These are phyloP conservation scores for Acridotheres tristis DNA, from an alignment of 2,797 vertebrate genomes.

Conservation along the genomic window DNA sequence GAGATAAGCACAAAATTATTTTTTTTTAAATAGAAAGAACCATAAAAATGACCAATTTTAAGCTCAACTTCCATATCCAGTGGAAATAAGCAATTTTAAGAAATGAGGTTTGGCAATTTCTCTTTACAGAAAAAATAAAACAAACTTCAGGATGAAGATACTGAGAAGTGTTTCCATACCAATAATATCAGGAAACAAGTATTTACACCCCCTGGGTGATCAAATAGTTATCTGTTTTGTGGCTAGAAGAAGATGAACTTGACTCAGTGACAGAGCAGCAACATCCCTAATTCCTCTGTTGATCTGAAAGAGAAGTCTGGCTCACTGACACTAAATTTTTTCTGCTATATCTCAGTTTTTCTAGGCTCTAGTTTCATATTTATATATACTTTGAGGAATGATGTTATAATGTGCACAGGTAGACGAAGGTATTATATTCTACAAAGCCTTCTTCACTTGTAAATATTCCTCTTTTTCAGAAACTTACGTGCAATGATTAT, in stretches of 20 bases:
- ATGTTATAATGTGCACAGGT: not conserved
- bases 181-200: not conserved
- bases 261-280: not conserved
- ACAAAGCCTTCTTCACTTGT: not conserved
- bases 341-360: not conserved
- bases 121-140: not conserved
- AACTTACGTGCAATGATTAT: not conserved
- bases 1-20: not conserved
- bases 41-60: not conserved
- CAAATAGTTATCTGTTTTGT: not conserved
- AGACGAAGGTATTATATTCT: not conserved
- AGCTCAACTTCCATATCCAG: not conserved
- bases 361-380: not conserved
- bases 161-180: not conserved
- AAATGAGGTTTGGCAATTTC: not conserved
- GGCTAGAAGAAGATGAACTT: not conserved
- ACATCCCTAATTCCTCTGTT: not conserved
- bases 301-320: not conserved
- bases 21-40: not conserved
- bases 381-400: not conserved
- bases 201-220: not conserved
- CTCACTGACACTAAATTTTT: not conserved
- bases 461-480: not conserved
- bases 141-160: not conserved
- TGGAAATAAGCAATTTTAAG: not conserved